A percentile compares a stretch with the other conserved stretches of the same genome.
phyloP scores from a whole-genome alignment of 2,888 invertebrate genomes.

The Ypsolopha sequella region DNA sequence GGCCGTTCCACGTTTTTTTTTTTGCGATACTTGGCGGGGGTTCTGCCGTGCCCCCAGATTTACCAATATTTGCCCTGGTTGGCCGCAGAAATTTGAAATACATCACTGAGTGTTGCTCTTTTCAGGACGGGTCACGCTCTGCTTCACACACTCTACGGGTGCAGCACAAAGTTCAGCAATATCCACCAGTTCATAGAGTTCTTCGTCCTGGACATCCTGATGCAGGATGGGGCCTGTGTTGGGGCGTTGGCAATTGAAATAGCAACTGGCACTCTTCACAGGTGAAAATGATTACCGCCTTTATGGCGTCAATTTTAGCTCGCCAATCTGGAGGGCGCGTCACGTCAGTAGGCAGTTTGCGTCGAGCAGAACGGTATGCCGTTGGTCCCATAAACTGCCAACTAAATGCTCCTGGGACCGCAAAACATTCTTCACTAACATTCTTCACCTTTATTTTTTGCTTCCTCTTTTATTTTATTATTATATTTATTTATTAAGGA shows the following conservation, averaged over 20 bases:
- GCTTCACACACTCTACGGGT: conserved; percentile 96
- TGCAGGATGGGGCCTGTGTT: conserved; percentile 88
- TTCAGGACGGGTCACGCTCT: conserved; percentile 95
- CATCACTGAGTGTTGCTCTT: conserved; percentile 3
- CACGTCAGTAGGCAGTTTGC: not conserved
- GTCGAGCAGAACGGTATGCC: no score
- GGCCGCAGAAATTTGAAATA: no score
- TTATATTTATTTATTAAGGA: no score
- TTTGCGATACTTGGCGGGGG: no score
- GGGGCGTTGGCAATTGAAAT: conserved; percentile 92
- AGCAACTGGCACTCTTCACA: conserved; percentile 95
- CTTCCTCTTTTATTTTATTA: no score
- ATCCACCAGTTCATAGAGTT: conserved; percentile 96
- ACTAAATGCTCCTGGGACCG: no score
- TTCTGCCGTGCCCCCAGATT: no score
- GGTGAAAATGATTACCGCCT: conserved; percentile 48
- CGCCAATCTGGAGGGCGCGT: not conserved
- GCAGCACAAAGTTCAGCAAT: conserved; percentile 91
- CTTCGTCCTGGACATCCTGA: conserved; percentile 93
- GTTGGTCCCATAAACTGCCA: no score
- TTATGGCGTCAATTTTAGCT: not conserved
- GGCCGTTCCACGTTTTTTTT: no score
- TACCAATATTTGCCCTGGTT: no score
- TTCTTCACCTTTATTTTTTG: no score
- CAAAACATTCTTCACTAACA: no score